These are phyloP conservation scores for Chelonia mydas DNA, from an alignment of 2,797 vertebrate genomes.

Conservation along the genomic window DNA sequence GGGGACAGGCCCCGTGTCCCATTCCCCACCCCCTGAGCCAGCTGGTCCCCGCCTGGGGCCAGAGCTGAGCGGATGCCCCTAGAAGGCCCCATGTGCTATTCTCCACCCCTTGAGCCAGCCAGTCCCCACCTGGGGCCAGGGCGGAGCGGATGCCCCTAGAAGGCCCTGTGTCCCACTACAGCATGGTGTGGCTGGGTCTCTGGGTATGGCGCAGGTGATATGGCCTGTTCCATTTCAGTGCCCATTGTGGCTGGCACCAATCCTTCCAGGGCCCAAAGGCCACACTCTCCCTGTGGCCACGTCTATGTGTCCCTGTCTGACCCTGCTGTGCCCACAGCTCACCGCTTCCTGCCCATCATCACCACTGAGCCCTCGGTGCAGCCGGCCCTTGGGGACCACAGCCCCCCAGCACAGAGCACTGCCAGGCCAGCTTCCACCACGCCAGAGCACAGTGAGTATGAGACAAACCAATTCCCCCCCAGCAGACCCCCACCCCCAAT, in stretches of 20 bases:
- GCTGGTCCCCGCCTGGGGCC: no score
- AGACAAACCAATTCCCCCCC: not conserved
- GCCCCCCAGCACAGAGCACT: not conserved
- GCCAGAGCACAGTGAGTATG: not conserved
- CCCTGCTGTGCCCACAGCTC: not conserved
- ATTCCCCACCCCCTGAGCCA: not conserved
- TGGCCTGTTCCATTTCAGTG: not conserved
- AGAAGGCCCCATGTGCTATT: not conserved
- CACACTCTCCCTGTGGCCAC: not conserved
- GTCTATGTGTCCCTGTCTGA: not conserved
- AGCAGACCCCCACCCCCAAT: fast-evolving
- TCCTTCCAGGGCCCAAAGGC: not conserved
- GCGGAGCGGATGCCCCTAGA: not conserved
- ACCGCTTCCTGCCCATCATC: not conserved
- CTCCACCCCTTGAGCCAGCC: no score
- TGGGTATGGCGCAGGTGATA: not conserved
- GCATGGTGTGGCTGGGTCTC: not conserved
- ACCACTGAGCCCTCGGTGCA: not conserved
- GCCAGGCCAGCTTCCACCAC: not conserved
- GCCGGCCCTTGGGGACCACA: not conserved
- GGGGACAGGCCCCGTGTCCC: no score
- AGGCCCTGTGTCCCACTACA: no score
- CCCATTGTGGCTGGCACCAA: not conserved
- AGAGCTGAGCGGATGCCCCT: no score
- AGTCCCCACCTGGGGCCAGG: not conserved